A percentile compares a stretch with the other conserved stretches of the same genome.
phyloP scores from a whole-genome alignment of 30 jellyfish, hydroid and myxozoan species.

The Aurelia aurita region DNA sequence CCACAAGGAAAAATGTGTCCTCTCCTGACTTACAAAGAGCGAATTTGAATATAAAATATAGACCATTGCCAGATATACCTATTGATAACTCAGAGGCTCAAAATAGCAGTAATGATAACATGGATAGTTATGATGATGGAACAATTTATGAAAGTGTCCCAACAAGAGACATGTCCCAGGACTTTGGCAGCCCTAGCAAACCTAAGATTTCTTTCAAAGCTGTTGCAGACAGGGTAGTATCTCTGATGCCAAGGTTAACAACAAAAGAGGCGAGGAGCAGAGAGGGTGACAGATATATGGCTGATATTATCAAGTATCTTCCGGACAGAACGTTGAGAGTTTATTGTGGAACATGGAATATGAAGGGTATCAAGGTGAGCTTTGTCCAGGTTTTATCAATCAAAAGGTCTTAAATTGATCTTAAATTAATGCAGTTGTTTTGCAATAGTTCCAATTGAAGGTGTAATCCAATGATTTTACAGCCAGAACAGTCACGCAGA shows the following conservation, averaged over 20 bases:
- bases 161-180: conserved; percentile 15
- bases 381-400: background rate
- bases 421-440: too few relatives aligned
- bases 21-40: conserved; percentile 47
- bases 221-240: conserved; percentile 77
- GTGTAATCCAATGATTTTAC: too few relatives aligned
- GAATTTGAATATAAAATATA: conserved; percentile 39
- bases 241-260: conserved; percentile 92
- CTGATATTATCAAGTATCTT: conserved; percentile 80
- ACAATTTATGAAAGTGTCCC: conserved; percentile 24
- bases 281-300: conserved; percentile 77
- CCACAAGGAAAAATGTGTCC: background rate
- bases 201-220: conserved; percentile 80
- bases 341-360: conserved; percentile 97
- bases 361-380: conserved; percentile 97
- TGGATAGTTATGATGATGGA: conserved; percentile 23
- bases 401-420: background rate
- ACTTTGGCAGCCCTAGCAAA: background rate
- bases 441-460: too few relatives aligned
- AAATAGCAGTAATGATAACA: background rate
- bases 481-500: too few relatives aligned
- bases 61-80: conserved; percentile 95
- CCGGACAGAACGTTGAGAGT: conserved; percentile 89
- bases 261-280: conserved; percentile 94
- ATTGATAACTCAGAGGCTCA: conserved; percentile 12